A percentile compares a stretch with the other conserved stretches of the same genome.
Evolutionary conservation across 1,140 invertebrate genomes (phyloP).

Genomic region (Antheraea mylitta): DNA sequence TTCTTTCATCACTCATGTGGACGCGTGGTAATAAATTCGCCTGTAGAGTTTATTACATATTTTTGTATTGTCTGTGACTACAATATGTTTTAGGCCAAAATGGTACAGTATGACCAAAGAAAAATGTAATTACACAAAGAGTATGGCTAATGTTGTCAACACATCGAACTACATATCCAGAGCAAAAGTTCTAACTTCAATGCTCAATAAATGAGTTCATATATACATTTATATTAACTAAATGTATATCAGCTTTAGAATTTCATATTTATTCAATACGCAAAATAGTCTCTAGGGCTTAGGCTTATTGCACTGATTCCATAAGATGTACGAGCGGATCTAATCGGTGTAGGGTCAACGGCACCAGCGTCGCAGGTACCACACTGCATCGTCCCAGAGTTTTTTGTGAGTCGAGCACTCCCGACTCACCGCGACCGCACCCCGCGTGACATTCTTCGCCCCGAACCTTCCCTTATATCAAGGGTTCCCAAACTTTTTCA

Average conservation of each 20-base stretch:
- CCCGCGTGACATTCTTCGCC: conserved; percentile 12
- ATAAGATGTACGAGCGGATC: conserved; percentile 24
- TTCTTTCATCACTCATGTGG: not conserved
- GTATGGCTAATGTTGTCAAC: no score
- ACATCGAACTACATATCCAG: no score
- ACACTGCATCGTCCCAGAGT: conserved; percentile 29
- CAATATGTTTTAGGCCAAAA: no score
- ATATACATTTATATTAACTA: no score
- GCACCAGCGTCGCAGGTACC: conserved; percentile 54
- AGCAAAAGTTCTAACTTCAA: no score
- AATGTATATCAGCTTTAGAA: not conserved
- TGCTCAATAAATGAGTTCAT: no score
- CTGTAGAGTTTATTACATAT: no score
- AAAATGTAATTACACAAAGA: no score
- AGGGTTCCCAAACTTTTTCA: no score
- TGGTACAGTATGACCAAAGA: no score
- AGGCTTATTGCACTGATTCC: conserved; percentile 19
- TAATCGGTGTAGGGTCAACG: conserved; percentile 64
- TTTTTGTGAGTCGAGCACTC: conserved; percentile 46
- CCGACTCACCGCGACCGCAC: conserved; percentile 21
- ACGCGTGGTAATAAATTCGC: no score
- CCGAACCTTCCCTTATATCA: conserved; percentile 17
- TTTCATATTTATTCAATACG: not conserved
- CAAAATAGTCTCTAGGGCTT: not conserved
- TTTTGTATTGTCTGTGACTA: no score